These are phyloP conservation scores for Periparus ater DNA, from an alignment of 2,797 vertebrate species.

Conservation along the genomic window DNA sequence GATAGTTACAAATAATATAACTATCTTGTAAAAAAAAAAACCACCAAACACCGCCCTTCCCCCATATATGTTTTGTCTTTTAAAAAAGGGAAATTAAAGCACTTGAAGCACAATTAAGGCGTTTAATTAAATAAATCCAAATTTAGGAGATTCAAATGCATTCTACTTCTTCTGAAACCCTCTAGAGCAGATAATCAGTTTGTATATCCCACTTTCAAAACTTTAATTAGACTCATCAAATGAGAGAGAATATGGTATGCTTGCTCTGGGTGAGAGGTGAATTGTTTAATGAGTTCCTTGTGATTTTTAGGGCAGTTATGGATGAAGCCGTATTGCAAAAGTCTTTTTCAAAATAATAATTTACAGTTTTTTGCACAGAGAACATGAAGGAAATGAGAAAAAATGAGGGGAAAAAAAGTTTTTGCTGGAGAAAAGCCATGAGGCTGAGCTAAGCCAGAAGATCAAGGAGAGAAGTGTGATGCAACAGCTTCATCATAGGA, in stretches of 20 bases:
- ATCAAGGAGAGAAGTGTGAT: background rate
- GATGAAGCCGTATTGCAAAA: background rate
- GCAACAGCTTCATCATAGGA: background rate
- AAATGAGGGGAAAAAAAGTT: background rate
- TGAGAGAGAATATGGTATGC: background rate
- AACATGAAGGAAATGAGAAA: background rate
- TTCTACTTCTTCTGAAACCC: background rate
- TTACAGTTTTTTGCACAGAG: background rate
- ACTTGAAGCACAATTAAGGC: background rate
- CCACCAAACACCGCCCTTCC: rapidly evolving
- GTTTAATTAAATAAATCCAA: background rate
- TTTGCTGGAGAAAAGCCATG: background rate
- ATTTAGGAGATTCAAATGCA: background rate
- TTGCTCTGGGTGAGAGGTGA: background rate
- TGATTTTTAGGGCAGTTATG: background rate
- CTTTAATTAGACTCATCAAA: background rate
- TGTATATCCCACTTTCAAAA: background rate
- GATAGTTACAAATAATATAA: background rate
- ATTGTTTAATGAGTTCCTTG: background rate
- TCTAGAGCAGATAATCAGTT: background rate
- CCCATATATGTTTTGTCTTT: background rate
- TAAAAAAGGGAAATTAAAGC: background rate
- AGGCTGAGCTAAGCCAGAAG: background rate
- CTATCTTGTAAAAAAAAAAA: background rate
- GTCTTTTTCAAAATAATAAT: background rate